Evolutionary conservation across 2,797 vertebrate species (phyloP).

Genomic region (Manis pentadactyla): DNA sequence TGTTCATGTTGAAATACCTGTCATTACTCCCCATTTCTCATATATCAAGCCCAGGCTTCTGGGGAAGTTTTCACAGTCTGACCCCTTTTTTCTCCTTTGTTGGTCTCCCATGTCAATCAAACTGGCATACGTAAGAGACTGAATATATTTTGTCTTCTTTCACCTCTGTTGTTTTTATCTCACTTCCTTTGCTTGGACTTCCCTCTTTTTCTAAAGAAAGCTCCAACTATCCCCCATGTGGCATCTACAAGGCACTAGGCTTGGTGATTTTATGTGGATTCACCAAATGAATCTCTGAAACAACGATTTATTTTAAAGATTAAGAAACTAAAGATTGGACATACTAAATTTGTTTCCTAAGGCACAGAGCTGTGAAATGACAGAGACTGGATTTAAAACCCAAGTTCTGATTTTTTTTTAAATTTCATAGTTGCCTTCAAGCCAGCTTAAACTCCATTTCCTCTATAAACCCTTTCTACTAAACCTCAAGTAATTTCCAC

Average conservation of each 20-base stretch:
- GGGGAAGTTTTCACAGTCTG: neutral
- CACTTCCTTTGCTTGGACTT: neutral
- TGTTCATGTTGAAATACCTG: neutral
- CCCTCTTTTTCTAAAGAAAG: neutral
- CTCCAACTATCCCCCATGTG: neutral
- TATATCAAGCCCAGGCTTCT: neutral
- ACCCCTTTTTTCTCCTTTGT: neutral
- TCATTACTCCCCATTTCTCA: neutral
- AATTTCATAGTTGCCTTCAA: constrained; percentile 33
- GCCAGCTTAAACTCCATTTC: constrained; percentile 33
- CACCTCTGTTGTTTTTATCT: neutral
- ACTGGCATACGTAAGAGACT: neutral
- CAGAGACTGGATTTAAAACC: constrained; percentile 18
- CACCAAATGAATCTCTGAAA: constrained; percentile 29
- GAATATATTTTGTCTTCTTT: neutral
- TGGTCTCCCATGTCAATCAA: neutral
- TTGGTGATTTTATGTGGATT: neutral
- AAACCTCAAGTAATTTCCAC: constrained; percentile 37
- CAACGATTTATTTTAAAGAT: neutral
- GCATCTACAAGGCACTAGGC: neutral
- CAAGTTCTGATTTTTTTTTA: neutral
- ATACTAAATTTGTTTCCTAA: neutral
- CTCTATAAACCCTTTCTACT: neutral
- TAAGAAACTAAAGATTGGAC: neutral
- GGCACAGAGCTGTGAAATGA: neutral